These are phyloP conservation scores for Miltochrista miniata DNA, from an alignment of 2,888 invertebrate genomes.

Conservation along the genomic window DNA sequence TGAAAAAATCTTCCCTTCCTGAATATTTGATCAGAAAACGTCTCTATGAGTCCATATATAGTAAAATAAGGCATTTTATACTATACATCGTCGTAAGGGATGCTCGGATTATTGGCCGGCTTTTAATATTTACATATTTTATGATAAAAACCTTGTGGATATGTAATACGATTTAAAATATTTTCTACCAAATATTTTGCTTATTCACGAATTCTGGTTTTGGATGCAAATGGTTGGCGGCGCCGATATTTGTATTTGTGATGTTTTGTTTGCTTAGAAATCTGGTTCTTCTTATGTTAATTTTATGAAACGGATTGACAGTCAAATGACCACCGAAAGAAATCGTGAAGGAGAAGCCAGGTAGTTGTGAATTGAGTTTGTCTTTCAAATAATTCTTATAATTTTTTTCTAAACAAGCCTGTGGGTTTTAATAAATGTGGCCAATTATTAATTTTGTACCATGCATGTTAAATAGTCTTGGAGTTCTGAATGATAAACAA, in stretches of 20 bases:
- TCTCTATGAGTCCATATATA: constrained; percentile 30
- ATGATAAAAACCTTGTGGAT: constrained; percentile 40
- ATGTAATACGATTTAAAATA: constrained; percentile 37
- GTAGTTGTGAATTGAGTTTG: too few relatives aligned
- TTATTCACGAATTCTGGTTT: constrained; percentile 11
- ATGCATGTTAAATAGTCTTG: too few relatives aligned
- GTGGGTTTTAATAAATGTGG: too few relatives aligned
- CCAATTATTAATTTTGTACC: too few relatives aligned
- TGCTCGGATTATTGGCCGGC: constrained; percentile 46
- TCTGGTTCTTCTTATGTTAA: too few relatives aligned
- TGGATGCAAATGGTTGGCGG: constrained; percentile 5
- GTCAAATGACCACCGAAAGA: too few relatives aligned
- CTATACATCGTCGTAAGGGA: constrained; percentile 30
- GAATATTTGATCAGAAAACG: constrained; percentile 61
- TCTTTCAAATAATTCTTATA: too few relatives aligned
- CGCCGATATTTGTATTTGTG: background rate
- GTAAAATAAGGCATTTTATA: constrained; percentile 47
- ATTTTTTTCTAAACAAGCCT: too few relatives aligned
- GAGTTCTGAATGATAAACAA: too few relatives aligned
- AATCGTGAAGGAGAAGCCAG: too few relatives aligned
- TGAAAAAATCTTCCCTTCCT: constrained; percentile 35
- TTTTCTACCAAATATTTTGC: constrained; percentile 13
- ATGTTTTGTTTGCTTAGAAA: background rate
- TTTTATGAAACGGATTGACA: too few relatives aligned
- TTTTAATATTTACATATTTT: constrained; percentile 56